Evolutionary conservation across 2,888 invertebrate species (phyloP).

Genomic region (Phortica magna): DNA sequence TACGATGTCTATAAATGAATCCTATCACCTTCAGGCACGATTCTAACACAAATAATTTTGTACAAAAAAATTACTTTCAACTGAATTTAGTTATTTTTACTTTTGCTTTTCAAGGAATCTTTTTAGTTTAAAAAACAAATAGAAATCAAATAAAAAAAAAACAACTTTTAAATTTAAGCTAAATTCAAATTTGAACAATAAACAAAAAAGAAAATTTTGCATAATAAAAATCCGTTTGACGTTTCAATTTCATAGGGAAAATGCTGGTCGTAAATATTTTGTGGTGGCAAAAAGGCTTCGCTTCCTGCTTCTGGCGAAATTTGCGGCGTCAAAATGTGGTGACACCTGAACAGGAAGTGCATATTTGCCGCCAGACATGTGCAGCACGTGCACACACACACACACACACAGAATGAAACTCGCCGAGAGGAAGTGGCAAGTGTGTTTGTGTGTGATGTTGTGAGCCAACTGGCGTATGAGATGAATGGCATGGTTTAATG

Average conservation of each 20-base stretch:
- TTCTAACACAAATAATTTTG: too few species aligned
- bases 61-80: too few species aligned
- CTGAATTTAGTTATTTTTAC: too few species aligned
- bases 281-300: background rate
- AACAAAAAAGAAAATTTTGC: background rate
- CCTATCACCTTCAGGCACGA: too few species aligned
- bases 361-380: background rate
- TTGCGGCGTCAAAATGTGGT: background rate
- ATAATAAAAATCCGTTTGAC: background rate
- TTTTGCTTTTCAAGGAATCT: too few species aligned
- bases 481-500: conserved; percentile 6
- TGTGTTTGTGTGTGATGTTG: background rate
- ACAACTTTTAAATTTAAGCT: background rate
- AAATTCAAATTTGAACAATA: background rate
- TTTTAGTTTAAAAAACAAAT: too few species aligned
- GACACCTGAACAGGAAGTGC: conserved; percentile 8
- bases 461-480: background rate
- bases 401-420: background rate
- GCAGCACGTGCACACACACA: background rate
- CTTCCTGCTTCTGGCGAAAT: background rate
- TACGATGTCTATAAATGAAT: background rate
- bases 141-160: too few species aligned
- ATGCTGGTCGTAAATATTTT: background rate
- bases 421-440: background rate
- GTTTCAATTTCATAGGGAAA: background rate